phyloP scores from a whole-genome alignment of 2,888 invertebrate species.

The Agonum fuliginosum region DNA sequence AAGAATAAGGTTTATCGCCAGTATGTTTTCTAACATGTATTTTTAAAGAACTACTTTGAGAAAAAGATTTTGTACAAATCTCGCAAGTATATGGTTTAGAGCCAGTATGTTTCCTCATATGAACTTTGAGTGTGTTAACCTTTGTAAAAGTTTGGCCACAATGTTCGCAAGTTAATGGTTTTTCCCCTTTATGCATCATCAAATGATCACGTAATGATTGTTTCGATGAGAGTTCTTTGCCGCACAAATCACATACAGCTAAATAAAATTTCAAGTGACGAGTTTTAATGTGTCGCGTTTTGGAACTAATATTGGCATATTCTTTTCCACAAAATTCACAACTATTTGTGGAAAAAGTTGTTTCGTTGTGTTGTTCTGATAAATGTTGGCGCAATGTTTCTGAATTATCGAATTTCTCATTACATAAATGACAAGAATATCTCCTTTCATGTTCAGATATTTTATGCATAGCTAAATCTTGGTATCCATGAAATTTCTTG shows the following conservation, averaged over 20 bases:
- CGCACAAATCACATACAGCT: conserved; percentile 77
- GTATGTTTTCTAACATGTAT: conserved; percentile 10
- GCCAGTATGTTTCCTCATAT: conserved; percentile 70
- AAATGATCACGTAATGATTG: conserved; percentile 66
- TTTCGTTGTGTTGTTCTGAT: background rate
- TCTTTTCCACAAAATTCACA: background rate
- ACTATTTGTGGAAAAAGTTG: background rate
- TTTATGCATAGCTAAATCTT: background rate
- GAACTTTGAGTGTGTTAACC: conserved; percentile 59
- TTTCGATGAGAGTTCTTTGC: conserved; percentile 74
- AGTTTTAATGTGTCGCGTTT: background rate
- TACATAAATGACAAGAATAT: background rate
- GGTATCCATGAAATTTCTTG: conserved; percentile 61
- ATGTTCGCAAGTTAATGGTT: conserved; percentile 73
- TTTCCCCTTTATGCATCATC: conserved; percentile 75
- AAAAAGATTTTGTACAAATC: conserved; percentile 69
- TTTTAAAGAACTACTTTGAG: conserved; percentile 58
- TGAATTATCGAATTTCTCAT: background rate
- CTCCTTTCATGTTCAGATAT: background rate
- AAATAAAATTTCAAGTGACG: conserved; percentile 64
- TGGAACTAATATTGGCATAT: background rate
- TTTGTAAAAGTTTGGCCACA: conserved; percentile 69
- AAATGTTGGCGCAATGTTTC: background rate
- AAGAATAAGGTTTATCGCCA: background rate
- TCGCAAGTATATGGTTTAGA: conserved; percentile 70